Evolutionary conservation across 2,888 invertebrate genomes (phyloP).

Genomic region (Eurytoma californica): DNA sequence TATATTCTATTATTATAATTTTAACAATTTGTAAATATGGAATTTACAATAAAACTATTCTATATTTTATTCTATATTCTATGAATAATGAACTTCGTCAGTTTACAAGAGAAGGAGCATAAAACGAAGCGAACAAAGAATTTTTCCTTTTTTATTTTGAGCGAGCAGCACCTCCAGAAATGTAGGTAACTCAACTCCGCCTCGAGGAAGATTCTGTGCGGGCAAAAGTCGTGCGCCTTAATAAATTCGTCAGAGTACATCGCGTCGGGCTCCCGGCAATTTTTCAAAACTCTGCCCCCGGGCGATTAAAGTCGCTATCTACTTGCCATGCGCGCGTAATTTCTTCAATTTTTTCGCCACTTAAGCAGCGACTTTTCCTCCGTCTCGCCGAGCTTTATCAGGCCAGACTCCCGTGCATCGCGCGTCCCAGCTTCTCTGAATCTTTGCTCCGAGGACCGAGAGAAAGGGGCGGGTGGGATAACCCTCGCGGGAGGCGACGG

Average conservation of each 20-base stretch:
- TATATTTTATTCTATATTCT: too few species aligned
- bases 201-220: constrained; percentile 16
- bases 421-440: neutral
- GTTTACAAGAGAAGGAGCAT: too few species aligned
- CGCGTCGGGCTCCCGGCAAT: constrained; percentile 29
- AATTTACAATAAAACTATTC: too few species aligned
- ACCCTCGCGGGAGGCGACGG: constrained; percentile 31
- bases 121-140: too few species aligned
- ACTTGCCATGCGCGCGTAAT: constrained; percentile 41
- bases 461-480: constrained; percentile 4
- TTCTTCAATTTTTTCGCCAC: constrained; percentile 52
- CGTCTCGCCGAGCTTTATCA: constrained; percentile 34
- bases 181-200: too few species aligned
- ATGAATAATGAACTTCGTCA: too few species aligned
- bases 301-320: constrained; percentile 44
- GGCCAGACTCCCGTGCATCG: neutral
- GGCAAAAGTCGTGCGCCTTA: constrained; percentile 28
- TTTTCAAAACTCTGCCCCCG: constrained; percentile 39
- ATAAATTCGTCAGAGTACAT: constrained; percentile 43
- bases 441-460: neutral
- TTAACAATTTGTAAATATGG: too few species aligned
- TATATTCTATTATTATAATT: too few species aligned
- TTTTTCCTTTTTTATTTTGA: too few species aligned
- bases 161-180: too few species aligned
- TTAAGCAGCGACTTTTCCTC: constrained; percentile 33